Evolutionary conservation across 2,888 invertebrate species (phyloP), one percentile per base, ranked within the genome.

Genomic region (Ochropleura plecta): DNA sequence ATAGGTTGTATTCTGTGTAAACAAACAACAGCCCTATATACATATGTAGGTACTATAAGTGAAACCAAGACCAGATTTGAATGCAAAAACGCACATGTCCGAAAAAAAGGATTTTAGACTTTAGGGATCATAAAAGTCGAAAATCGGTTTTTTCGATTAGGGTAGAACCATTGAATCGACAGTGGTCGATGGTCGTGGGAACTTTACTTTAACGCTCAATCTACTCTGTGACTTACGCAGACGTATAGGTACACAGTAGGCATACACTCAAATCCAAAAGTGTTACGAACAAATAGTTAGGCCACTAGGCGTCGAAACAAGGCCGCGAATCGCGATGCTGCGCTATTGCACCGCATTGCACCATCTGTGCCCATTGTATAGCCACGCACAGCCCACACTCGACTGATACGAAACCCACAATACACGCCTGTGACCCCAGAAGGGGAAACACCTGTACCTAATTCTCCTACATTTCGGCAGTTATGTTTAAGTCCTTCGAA

Each of bases 261-360:
- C 44, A 48, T 57, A 63, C 57, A 62, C 18, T 51, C 20, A 16
- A 57, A 76, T 63, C 5, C 12, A 63, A 80, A 80, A 60, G 51
- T 67, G 66, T 76, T 62, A 81, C 62, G 44, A 64, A 63, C 53
- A 59, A 67, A 73, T 69, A 60, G 30, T 44, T 62, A 63, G 68
- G 49, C 55, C 55, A 5, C 20, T 67, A 20, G 67, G 67, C 57
- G 72, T 76, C 10, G 53, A 59, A 40, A 72, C 79, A 84, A 86
- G 84, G 85, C 75, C 75, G 40, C 44, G 51, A 44, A 49, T n/a
- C 66, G 65, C 59, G 76, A 78, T 78, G 81, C 83, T 85, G 79
- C 68, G 68, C 44, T 48, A 70, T 75, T 83, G 77, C 83, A 83
- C 73, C 65, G 78, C 78, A 83, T 85, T 85, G 82, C 85, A 85